phyloP scores from a whole-genome alignment of 2,797 vertebrate species.

The Sebastes baramenuke region DNA sequence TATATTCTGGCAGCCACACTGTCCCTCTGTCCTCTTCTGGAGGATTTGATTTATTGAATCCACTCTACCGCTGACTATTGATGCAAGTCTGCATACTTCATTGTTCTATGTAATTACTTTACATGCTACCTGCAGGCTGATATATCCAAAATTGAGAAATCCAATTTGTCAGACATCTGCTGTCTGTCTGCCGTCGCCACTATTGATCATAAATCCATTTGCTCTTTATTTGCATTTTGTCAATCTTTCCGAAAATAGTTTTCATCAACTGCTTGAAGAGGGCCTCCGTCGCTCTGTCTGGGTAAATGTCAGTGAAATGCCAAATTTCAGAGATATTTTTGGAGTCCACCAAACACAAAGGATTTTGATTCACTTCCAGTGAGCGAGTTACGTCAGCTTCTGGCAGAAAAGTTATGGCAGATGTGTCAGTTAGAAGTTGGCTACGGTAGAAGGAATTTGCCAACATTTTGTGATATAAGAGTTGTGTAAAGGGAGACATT shows the following conservation, averaged over 20 bases:
- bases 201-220: conserved; percentile 58
- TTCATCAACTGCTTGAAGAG: conserved; percentile 30
- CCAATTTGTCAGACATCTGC: conserved; percentile 46
- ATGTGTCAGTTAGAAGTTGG: not conserved
- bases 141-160: conserved; percentile 23
- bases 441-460: not conserved
- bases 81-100: conserved; percentile 4
- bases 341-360: not conserved
- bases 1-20: conserved; percentile 10
- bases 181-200: conserved; percentile 14
- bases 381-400: conserved; percentile 7
- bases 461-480: not conserved
- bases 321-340: conserved; percentile 43
- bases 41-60: conserved; percentile 15
- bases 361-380: conserved; percentile 31
- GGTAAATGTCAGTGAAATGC: conserved; percentile 65
- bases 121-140: conserved; percentile 10
- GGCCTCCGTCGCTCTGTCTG: conserved; percentile 32
- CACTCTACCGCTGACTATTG: not conserved
- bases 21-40: not conserved
- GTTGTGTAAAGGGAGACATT: not conserved
- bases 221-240: conserved; percentile 52
- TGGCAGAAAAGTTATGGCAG: not conserved
- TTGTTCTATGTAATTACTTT: conserved; percentile 39
- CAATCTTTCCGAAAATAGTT: conserved; percentile 47